phyloP scores from a whole-genome alignment of 2,797 vertebrate genomes.

The Lithobates sylvaticus region DNA sequence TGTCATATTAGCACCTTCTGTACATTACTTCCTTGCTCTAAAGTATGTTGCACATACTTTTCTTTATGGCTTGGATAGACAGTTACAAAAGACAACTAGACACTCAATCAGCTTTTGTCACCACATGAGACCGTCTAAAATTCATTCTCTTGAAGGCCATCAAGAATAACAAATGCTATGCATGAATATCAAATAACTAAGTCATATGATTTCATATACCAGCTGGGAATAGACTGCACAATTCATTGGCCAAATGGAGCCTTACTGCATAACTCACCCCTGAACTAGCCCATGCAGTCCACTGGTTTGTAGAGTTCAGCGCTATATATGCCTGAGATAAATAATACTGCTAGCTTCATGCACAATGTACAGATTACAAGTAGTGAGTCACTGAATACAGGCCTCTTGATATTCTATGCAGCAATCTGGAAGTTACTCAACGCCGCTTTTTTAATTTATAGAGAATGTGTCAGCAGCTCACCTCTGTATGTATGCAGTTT shows the following conservation, averaged over 20 bases:
- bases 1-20: not conserved
- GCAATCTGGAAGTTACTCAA: slow-evolving; percentile 9
- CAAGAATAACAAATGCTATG: not conserved
- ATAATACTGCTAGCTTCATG: slow-evolving; percentile 12
- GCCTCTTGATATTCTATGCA: not conserved
- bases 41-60: not conserved
- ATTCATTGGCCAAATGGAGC: slow-evolving; percentile 8
- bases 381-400: slow-evolving; percentile 12
- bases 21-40: not conserved
- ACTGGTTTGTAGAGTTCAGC: not conserved
- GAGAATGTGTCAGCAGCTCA: not conserved
- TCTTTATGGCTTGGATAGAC: not conserved
- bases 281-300: not conserved
- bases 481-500: not conserved
- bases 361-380: not conserved
- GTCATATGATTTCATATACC: slow-evolving; percentile 6
- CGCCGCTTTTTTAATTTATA: not conserved
- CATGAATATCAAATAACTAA: not conserved
- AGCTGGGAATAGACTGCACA: not conserved
- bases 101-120: slow-evolving; percentile 7
- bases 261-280: not conserved
- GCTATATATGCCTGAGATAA: not conserved
- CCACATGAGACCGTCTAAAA: not conserved
- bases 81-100: not conserved
- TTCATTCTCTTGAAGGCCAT: slow-evolving; percentile 14